Evolutionary conservation across 2,888 invertebrate species (phyloP).

Genomic region (Cheiracanthium punctorium): DNA sequence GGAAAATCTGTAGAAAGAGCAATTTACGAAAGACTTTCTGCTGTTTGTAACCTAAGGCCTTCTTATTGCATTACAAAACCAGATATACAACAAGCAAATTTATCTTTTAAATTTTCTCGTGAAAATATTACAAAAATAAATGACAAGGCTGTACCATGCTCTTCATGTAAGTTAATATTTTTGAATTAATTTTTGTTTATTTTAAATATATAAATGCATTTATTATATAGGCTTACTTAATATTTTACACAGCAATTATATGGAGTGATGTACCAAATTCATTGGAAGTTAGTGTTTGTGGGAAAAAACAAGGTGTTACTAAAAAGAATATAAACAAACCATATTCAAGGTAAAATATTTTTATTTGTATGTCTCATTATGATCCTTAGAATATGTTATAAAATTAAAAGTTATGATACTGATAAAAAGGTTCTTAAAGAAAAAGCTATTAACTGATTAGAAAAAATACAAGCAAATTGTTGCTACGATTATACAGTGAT

Average conservation of each 20-base stretch:
- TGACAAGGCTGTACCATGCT: slow-evolving; percentile 50
- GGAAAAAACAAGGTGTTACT: slow-evolving; percentile 86
- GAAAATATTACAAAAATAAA: slow-evolving; percentile 74
- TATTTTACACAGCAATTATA: slow-evolving; percentile 79
- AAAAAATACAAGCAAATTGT: too few species aligned
- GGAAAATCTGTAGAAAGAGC: slow-evolving; percentile 80
- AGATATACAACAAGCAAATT: slow-evolving; percentile 73
- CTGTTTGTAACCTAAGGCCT: slow-evolving; percentile 71
- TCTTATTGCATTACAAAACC: slow-evolving; percentile 73
- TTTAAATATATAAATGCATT: background rate
- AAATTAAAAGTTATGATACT: too few species aligned
- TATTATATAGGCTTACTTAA: background rate
- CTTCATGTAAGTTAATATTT: slow-evolving; percentile 42
- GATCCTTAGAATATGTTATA: too few species aligned
- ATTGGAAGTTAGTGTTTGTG: slow-evolving; percentile 84
- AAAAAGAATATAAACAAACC: slow-evolving; percentile 80
- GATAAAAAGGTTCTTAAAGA: too few species aligned
- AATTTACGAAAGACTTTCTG: slow-evolving; percentile 75
- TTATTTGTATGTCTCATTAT: background rate
- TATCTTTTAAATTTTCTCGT: slow-evolving; percentile 69
- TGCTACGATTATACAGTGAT: too few species aligned
- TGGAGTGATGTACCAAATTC: slow-evolving; percentile 78
- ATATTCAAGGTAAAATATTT: slow-evolving; percentile 75
- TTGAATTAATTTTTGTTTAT: background rate
- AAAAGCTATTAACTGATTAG: too few species aligned